Evolutionary conservation across 2,888 invertebrate genomes (phyloP).

Genomic region (Hylaea fasciaria): DNA sequence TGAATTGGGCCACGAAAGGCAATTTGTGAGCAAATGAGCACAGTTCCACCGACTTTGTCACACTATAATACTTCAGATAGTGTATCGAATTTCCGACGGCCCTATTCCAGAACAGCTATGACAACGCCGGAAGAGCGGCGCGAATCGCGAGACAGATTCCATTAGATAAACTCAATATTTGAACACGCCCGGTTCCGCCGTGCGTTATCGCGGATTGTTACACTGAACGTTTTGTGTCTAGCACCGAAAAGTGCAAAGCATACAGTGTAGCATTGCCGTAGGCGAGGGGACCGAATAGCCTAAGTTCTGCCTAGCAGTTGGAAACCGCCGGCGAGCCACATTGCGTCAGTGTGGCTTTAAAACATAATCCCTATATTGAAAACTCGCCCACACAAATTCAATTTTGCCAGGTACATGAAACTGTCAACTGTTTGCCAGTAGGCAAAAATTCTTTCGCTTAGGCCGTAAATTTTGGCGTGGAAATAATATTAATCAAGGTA

Average conservation of each 20-base stretch:
- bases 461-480: constrained; percentile 11
- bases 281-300: too few species aligned
- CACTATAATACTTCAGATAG: constrained; percentile 23
- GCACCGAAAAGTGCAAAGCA: constrained; percentile 1
- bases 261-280: background rate
- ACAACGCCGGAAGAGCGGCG: constrained; percentile 22
- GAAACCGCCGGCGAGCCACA: too few species aligned
- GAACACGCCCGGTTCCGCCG: constrained; percentile 32
- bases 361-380: too few species aligned
- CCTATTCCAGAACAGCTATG: constrained; percentile 7
- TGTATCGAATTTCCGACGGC: constrained; percentile 29
- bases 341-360: too few species aligned
- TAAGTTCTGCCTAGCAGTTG: too few species aligned
- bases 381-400: background rate
- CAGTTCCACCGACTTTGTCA: constrained; percentile 18
- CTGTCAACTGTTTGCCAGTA: constrained; percentile 16
- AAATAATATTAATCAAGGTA: constrained; percentile 32
- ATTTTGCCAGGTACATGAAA: constrained; percentile 7
- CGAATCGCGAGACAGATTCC: constrained; percentile 37
- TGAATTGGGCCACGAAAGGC: background rate
- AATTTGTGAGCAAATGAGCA: background rate
- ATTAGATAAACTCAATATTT: constrained; percentile 53
- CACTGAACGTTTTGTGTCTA: constrained; percentile 14
- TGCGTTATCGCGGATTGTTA: constrained; percentile 21
- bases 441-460: constrained; percentile 15